Base-by-base conservation (phyloP, 37 sponge, comb jelly and placozoan species). In the Cliona cf. orientalis region DNA sequence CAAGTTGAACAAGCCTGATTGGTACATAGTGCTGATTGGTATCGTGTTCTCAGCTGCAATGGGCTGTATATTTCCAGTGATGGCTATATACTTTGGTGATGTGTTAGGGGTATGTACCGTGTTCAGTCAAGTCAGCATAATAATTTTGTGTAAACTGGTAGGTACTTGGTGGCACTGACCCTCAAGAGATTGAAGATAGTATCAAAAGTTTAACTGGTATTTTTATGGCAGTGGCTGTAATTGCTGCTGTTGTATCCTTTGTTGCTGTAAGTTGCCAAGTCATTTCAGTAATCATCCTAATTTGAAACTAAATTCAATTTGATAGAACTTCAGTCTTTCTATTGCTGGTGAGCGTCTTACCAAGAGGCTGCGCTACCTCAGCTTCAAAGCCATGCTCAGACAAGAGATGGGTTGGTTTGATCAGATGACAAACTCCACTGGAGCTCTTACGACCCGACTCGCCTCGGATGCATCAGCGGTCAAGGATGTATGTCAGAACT, bases 331-430 rank as follows among this genome's bases (percentile, higher is more conserved):
- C 79, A 44, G 45, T 12, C 76, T 95, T 36, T 43, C 58, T 4
- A 60, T 85, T 49, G 89, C 95, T 31, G 93, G 95, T 5, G 95
- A 91, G 65, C 53, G 77, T 31, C 79, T 95, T 37, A 95, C 95
- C n/a, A 75, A 79, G 58, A 76, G 95, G 36, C 60, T 95, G 41
- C 84, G 95, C 21, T 43, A 65, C 29, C 41, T 72, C 43, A 74
- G 84, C 31, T 95, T 95, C 71, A 38, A 91, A 61, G 80, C 92
- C 57, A 91, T 95, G 67, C 44, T 95, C 39, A 64, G 88, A 64
- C 95, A 91, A 74, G 91, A 97, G 29, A 87, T 95, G 0, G 76
- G 69, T 12, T 97, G 90, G 93, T 97, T 87, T 88, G 98, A 97
- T 58, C 61, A 69, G 3, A 74, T 49, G 32, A 38, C 43, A 1